phyloP scores from a whole-genome alignment of 1,140 invertebrate species.

The Meloidogyne chitwoodi region DNA sequence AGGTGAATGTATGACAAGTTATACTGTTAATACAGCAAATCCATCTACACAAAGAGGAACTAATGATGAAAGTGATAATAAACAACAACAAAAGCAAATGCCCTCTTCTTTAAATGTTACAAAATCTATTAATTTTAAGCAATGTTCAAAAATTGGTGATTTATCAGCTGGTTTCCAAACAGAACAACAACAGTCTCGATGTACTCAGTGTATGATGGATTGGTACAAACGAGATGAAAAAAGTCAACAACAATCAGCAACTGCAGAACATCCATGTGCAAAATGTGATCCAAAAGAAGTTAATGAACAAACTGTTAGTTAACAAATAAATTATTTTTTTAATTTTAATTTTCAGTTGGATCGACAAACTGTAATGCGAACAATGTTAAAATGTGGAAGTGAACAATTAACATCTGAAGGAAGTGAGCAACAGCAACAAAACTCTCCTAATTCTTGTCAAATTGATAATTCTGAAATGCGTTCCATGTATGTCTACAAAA shows the following conservation, averaged over 20 bases:
- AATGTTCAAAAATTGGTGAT: slow-evolving; percentile 41
- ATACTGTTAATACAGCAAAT: slow-evolving; percentile 28
- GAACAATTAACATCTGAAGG: not conserved
- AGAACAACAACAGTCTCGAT: slow-evolving; percentile 3
- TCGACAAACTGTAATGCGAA: slow-evolving; percentile 16
- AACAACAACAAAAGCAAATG: slow-evolving; percentile 2
- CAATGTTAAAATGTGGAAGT: not conserved
- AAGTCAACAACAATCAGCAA: slow-evolving; percentile 16
- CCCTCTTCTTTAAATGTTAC: slow-evolving; percentile 46
- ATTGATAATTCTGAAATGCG: slow-evolving; percentile 16
- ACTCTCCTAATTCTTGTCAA: not conserved
- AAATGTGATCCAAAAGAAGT: slow-evolving; percentile 29
- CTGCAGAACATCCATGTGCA: slow-evolving; percentile 16
- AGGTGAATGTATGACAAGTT: slow-evolving; percentile 33
- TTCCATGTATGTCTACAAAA: slow-evolving; percentile 27
- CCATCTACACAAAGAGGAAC: no score
- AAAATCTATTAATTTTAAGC: slow-evolving; percentile 54
- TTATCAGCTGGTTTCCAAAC: slow-evolving; percentile 36
- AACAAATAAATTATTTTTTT: not conserved
- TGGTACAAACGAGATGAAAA: not conserved
- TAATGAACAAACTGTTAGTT: slow-evolving; percentile 16
- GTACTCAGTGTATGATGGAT: slow-evolving; percentile 9
- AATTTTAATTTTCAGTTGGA: not conserved
- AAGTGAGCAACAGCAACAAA: not conserved
- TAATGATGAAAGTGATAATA: not conserved